Evolutionary conservation across 2,888 invertebrate species (phyloP).

Genomic region (Crematogaster levior): DNA sequence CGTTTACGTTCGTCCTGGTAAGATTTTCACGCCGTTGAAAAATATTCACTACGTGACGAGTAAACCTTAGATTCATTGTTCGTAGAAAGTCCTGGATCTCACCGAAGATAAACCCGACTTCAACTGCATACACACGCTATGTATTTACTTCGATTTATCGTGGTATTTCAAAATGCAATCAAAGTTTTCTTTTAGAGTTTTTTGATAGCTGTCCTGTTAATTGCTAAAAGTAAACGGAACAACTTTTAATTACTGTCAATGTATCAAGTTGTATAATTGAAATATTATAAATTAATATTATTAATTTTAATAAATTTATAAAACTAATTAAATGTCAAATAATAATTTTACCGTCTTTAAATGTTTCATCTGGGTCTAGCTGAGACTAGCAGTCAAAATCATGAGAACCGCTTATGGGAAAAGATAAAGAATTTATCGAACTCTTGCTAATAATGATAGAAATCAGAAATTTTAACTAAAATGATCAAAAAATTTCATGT

Average conservation of each 20-base stretch:
- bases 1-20: conserved; percentile 34
- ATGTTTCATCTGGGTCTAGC: background rate
- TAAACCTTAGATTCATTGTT: conserved; percentile 22
- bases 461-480: background rate
- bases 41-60: conserved; percentile 46
- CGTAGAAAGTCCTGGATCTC: conserved; percentile 29
- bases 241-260: background rate
- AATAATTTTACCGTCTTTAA: background rate
- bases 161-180: background rate
- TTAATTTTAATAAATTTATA: background rate
- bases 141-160: background rate
- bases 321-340: background rate
- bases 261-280: background rate
- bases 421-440: background rate
- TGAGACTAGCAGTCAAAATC: background rate
- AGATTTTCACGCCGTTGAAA: conserved; percentile 40
- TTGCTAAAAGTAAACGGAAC: background rate
- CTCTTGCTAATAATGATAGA: background rate
- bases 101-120: conserved; percentile 18
- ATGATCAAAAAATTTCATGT: too few relatives aligned
- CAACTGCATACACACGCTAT: conserved; percentile 18
- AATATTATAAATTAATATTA: background rate
- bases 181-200: background rate
- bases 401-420: background rate
- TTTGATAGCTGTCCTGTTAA: background rate